Base-by-base conservation (phyloP, 2,797 vertebrate genomes). In the Orientallactaga sibirica region DNA sequence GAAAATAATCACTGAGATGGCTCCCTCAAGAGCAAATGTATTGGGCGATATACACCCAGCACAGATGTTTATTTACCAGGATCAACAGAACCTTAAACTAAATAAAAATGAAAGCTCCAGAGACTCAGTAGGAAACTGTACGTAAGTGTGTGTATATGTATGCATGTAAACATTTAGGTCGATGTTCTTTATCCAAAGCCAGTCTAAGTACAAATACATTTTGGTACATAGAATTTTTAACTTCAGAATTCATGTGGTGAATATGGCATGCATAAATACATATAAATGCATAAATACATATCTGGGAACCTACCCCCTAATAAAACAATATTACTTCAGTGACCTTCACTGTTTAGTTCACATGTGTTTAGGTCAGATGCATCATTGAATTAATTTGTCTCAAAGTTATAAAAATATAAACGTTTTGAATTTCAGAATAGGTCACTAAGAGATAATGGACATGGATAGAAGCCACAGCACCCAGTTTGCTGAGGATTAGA, bases 391-490 rank as follows among this genome's bases (percentile, higher is more conserved):
- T n/a, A 89, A 48, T 77, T 80, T 89, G 15, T 58, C 20, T 88
- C 62, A 74, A 79, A 82, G 41, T 88, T 67, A 76, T 22, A 58
- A 43, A 92, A 87, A 94, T 19, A 52, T 92, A 27, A 66, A 48
- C 64, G 29, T 61, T 73, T 27, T 89, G 4, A 85, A 90, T 91
- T 95, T 95, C 29, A 41, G 7, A 91, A 78, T 81, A 88, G 8
- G 33, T 84, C 79, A 67, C 25, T 87, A 94, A 89, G 55, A 41
- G 27, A 74, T 84, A 48, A 67, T 67, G 22, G 61, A 27, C 33
- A 12, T 73, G 24, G 20, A 81, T 64, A 93, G 58, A 90, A 85
- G 67, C 1, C 18, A 67, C 19, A 75, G 43, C 8, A 91, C 14
- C 16, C 10, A 92, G 18, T 75, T 4, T 82, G 7, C 24, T 61